phyloP scores from a whole-genome alignment of 2,797 vertebrate species.

The Nothura maculosa region DNA sequence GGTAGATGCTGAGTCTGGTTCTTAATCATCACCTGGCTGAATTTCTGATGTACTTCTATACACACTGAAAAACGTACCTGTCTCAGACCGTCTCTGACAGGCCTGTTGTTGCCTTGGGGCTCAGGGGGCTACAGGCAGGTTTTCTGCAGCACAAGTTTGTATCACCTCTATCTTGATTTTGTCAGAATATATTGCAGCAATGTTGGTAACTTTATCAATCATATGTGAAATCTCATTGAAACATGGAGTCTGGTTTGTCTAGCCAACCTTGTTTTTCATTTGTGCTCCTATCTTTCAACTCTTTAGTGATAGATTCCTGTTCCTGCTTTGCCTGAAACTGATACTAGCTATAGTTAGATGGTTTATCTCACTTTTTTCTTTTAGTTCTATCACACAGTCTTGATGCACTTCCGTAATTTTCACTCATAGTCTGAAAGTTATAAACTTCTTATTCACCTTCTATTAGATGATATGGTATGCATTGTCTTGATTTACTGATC shows the following conservation, averaged over 20 bases:
- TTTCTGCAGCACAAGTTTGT: background rate
- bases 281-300: background rate
- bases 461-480: background rate
- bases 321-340: background rate
- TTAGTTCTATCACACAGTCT: background rate
- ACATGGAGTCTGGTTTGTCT: background rate
- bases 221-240: background rate
- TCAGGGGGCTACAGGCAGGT: background rate
- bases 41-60: too few relatives aligned
- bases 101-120: accelerated
- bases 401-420: background rate
- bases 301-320: background rate
- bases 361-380: background rate
- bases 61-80: too few relatives aligned
- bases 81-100: background rate
- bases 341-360: background rate
- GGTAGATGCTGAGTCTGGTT: background rate
- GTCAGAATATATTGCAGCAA: background rate
- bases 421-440: background rate
- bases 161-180: background rate
- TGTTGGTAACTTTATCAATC: background rate
- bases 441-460: background rate
- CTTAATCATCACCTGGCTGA: background rate
- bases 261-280: background rate
- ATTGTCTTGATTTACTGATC: background rate